Evolutionary conservation across 2,888 invertebrate genomes (phyloP), one percentile per base, ranked within the genome.

Genomic region (Caenorhabditis panamensis): DNA sequence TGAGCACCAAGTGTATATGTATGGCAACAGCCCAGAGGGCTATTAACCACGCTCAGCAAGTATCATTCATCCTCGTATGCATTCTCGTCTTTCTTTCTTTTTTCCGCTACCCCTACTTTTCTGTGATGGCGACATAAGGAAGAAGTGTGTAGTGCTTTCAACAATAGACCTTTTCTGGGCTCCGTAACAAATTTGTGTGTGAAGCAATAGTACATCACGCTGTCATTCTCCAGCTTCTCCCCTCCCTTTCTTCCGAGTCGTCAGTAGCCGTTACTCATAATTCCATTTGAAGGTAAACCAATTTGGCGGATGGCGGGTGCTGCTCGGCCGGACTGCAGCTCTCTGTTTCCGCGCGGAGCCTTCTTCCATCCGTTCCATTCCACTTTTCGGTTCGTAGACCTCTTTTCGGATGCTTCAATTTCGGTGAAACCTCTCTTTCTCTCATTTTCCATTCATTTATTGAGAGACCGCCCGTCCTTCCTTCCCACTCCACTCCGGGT

Each of bases 261-360:
- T 67, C 75, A 75, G 66, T 66, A 75, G 75, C 66, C 66, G 75
- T 75, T 75, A 75, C 75, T 75, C 75, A 75, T 75, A 75, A 75
- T 75, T 66, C 41, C 51, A 75, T 75, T 75, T 75, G 75, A 75
- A 75, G 75, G 75, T 75, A 75, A 75, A 66, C 66, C 61, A 75
- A 75, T 75, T 75, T 75, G 31, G 44, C 44, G 47, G 28, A 49
- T n/a, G 41, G 37, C 37, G 58, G 66, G 22, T 24, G 13, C 37
- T 44, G 37, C 41, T 31, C 31, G 31, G 31, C 4, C 9, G 31
- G 31, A 31, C 31, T 13, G 53, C 53, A 5, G 20, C 47, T 28
- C 41, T 22, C 22, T 16, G 4, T 56, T 61, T 54, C 49, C 54
- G 54, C 47, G 31, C 49, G 22, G 49, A 62, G 63, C 44, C 69